Evolutionary conservation across 2,797 vertebrate genomes (phyloP).

Genomic region (Manis crassicaudata): DNA sequence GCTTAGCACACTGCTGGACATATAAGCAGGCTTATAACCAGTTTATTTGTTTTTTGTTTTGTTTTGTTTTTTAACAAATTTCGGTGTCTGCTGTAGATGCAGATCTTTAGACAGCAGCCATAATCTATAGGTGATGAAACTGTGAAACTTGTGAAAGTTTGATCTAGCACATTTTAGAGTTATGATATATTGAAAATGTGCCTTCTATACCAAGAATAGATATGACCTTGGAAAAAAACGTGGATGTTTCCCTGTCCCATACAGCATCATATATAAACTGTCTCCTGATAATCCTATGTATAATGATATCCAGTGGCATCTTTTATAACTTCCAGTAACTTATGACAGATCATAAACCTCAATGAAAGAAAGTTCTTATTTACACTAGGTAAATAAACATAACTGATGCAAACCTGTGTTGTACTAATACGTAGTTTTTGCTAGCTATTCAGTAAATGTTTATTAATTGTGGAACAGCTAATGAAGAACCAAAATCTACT

Average conservation of each 20-base stretch:
- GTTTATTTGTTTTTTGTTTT: background rate
- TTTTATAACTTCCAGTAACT: background rate
- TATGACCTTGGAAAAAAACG: conserved; percentile 43
- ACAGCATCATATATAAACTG: background rate
- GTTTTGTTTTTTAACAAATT: conserved; percentile 56
- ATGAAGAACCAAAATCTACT: background rate
- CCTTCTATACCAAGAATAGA: background rate
- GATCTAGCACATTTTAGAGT: conserved; percentile 61
- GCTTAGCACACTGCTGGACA: background rate
- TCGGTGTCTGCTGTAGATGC: conserved; percentile 53
- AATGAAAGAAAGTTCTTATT: background rate
- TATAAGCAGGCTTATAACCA: background rate
- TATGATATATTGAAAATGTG: conserved; percentile 15
- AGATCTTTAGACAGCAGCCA: conserved; percentile 61
- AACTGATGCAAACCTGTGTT: background rate
- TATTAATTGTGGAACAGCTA: background rate
- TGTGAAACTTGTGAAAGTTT: conserved; percentile 55
- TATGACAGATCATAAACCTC: background rate
- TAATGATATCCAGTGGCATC: background rate
- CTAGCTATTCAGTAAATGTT: background rate
- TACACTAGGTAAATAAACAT: background rate
- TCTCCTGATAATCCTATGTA: background rate
- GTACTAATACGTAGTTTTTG: background rate
- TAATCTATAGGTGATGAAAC: conserved; percentile 67
- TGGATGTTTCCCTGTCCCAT: background rate